Percentiles rank a stretch among this genome's conserved stretches.
phyloP scores from a whole-genome alignment of 2,113 vertebrate species.

The Saccopteryx bilineata region DNA sequence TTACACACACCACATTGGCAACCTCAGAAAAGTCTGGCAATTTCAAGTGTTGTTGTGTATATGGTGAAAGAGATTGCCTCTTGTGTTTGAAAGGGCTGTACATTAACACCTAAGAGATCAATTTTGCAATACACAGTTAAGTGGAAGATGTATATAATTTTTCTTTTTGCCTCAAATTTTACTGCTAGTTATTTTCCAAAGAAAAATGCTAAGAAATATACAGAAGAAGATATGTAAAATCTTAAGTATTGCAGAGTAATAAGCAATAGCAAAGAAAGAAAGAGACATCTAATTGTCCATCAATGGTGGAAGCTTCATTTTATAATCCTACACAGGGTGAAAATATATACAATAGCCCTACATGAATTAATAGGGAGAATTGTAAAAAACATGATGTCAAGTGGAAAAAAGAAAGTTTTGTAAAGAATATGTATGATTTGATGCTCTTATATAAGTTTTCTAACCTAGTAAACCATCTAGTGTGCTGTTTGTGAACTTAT shows the following conservation, averaged over 20 bases:
- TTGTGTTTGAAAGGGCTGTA: not conserved
- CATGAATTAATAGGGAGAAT: not conserved
- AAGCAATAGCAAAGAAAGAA: not conserved
- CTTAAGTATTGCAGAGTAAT: not conserved
- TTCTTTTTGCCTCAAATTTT: not conserved
- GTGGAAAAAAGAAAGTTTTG: not conserved
- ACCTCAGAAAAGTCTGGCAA: not conserved
- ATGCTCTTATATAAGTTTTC: not conserved
- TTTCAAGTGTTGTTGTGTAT: not conserved
- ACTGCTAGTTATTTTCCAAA: not conserved
- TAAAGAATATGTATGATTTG: not conserved
- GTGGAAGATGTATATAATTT: not conserved
- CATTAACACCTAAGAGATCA: not conserved
- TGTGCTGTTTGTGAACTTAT: not conserved
- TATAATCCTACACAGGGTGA: not conserved
- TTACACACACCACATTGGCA: accelerated
- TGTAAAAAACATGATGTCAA: not conserved
- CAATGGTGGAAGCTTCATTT: not conserved
- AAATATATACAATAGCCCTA: not conserved
- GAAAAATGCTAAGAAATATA: not conserved
- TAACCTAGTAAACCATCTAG: not conserved
- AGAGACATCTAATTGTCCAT: not conserved
- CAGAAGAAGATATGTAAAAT: not conserved
- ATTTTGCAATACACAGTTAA: not conserved
- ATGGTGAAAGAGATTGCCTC: not conserved